Base-by-base conservation (phyloP, 2,113 vertebrate species). In the Neogobius melanostomus region DNA sequence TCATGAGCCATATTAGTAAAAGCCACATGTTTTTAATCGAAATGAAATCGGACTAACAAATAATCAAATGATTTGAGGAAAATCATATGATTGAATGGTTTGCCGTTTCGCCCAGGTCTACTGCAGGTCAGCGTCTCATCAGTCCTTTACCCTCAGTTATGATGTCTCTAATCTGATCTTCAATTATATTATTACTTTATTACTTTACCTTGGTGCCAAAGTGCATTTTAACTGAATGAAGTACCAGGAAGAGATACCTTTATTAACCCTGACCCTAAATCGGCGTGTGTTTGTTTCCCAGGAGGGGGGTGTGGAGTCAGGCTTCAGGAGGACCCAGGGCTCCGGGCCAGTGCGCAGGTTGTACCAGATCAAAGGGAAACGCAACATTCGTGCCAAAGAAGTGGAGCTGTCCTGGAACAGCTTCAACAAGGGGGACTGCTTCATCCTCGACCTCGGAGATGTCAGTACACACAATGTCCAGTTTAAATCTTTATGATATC, bases 351-450 rank as follows among this genome's bases (percentile, higher is more conserved):
- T 88, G 66, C 92, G 65, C 51, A 91, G 90, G 47, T 87, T 98
- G 15, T 98, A 96, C 90, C 96, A 98, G 77, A 94, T 97, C 77
- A 98, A 97, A 76, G 95, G 96, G 47, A 96, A 93, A 69, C 94
- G 91, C 80, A 96, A 95, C 68, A 95, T 98, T 57, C 92, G 94
- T 43, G 96, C 94, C 17, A 94, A 91, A 0, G 95, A 97, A 89
- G 89, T 90, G 76, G 89, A 92, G 0, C 83, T 93, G 71, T 84
- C 82, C 87, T 97, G 96, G 95, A 81, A 53, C 76, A 98, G 95
- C 89, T 97, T 97, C 89, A 97, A 96, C 91, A 95, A 95, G 0
- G 95, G 95, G 0, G 95, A 97, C 87, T 98, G 96, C 90, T 98
- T 97, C 91, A 96, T 97, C 80, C 92, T 97, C 0, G 94, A 96